Evolutionary conservation across 92 coral and sea anemone species (phyloP).

Genomic region (Zoanthus solanderi): DNA sequence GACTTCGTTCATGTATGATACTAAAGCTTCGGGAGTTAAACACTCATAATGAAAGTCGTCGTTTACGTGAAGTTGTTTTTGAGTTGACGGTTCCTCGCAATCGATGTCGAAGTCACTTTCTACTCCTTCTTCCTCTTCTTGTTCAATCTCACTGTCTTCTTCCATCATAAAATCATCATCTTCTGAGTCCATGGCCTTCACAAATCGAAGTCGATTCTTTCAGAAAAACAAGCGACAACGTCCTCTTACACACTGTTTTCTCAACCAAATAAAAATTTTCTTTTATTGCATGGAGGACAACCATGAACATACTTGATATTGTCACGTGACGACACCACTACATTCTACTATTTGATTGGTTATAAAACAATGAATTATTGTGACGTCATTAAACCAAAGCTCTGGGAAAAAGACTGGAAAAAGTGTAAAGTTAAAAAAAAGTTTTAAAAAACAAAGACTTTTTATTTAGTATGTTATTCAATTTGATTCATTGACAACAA

Average conservation of each 20-base stretch:
- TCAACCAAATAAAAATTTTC: conserved; percentile 41
- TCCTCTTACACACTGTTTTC: background rate
- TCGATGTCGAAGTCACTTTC: conserved; percentile 95
- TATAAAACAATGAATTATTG: conserved; percentile 51
- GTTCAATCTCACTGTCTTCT: conserved; percentile 80
- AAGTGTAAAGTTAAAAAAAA: background rate
- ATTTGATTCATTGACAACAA: background rate
- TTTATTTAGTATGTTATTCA: background rate
- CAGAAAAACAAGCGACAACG: background rate
- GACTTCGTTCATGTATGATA: conserved; percentile 93
- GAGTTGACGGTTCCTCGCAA: conserved; percentile 92
- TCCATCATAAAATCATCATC: conserved; percentile 91
- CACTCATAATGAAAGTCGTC: conserved; percentile 99
- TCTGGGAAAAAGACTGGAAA: background rate
- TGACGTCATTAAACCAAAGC: conserved; percentile 32
- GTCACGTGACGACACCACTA: conserved; percentile 79
- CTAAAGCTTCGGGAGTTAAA: conserved; percentile 96
- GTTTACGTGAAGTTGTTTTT: conserved; percentile 84
- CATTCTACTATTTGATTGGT: conserved; percentile 67
- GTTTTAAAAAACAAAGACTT: too few species aligned
- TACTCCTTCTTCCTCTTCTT: conserved; percentile 86
- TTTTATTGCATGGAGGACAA: conserved; percentile 77
- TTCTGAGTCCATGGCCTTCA: conserved; percentile 84
- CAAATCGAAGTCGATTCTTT: background rate
- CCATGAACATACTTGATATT: conserved; percentile 70